Conservation (phyloP, 2,797 vertebrate genomes). For the Spinus olivaceus region DNA sequence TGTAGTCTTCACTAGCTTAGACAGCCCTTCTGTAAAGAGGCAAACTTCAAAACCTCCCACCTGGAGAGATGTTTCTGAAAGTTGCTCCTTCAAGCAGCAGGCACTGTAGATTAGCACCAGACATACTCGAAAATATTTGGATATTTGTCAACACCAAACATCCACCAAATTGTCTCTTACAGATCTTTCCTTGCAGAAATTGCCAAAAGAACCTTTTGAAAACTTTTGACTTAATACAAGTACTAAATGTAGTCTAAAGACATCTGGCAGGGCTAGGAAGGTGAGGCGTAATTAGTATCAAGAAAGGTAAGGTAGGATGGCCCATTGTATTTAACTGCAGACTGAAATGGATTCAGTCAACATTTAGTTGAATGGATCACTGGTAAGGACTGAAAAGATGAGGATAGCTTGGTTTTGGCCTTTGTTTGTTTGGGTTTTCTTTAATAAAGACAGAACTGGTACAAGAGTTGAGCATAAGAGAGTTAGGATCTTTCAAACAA, state of each 20-base stretch:
- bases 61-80: neutral
- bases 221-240: neutral
- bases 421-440: neutral
- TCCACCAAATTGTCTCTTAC: neutral
- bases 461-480: neutral
- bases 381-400: neutral
- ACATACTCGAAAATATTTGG: neutral
- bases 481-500: neutral
- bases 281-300: neutral
- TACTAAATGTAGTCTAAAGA: neutral
- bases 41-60: neutral
- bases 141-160: neutral
- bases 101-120: neutral
- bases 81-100: neutral
- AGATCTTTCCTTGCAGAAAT: neutral
- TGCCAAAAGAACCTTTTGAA: neutral
- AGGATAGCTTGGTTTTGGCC: neutral
- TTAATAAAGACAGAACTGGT: neutral
- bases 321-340: neutral
- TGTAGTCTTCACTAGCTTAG: neutral
- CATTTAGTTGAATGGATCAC: neutral
- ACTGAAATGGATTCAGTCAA: neutral
- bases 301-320: neutral
- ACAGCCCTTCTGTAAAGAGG: neutral
- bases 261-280: neutral